phyloP scores from a whole-genome alignment of 2,113 vertebrate genomes.

The Camelus dromedarius region DNA sequence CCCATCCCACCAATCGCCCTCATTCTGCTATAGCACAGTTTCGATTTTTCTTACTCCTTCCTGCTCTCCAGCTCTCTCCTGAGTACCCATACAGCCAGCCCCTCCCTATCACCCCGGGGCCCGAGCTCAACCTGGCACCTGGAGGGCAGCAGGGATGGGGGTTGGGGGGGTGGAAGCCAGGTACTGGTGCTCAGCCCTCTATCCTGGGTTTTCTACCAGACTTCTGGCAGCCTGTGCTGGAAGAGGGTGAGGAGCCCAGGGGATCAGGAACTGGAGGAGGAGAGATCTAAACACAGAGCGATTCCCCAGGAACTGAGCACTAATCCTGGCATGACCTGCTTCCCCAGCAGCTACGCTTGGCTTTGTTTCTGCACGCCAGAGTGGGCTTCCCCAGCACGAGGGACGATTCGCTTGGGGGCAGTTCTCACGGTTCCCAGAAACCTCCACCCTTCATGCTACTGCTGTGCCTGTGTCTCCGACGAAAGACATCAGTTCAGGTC shows the following conservation, averaged over 20 bases:
- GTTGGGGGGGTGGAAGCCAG: not conserved
- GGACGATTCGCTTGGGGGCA: not conserved
- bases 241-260: fast-evolving
- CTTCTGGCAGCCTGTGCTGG: not conserved
- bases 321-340: not conserved
- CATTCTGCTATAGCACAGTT: not conserved
- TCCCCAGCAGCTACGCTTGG: not conserved
- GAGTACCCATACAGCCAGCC: no score
- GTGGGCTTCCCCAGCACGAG: not conserved
- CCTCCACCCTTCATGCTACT: no score
- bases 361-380: not conserved
- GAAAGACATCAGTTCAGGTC: not conserved
- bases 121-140: not conserved
- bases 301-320: not conserved
- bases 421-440: not conserved
- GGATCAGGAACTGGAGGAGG: not conserved
- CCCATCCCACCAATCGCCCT: no score
- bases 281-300: not conserved
- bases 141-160: not conserved
- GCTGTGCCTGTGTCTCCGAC: fast-evolving
- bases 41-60: not conserved
- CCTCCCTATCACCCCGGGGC: not conserved
- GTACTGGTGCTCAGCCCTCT: not conserved
- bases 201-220: not conserved
- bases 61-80: not conserved